These are phyloP conservation scores for Eufriesea mexicana DNA, from an alignment of 1,140 invertebrate species.

Conservation along the genomic window DNA sequence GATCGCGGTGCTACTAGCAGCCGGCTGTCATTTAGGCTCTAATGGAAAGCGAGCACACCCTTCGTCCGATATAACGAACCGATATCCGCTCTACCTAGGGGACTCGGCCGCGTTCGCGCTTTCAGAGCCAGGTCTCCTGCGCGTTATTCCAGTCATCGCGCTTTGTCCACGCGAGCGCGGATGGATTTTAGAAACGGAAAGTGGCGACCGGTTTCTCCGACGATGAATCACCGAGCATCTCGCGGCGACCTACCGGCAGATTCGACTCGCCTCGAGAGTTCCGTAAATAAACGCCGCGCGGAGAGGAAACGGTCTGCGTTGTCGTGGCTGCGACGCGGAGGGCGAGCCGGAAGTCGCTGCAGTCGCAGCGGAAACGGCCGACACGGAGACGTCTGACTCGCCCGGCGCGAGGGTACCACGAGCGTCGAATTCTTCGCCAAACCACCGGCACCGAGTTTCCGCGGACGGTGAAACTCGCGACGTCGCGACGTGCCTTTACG, in stretches of 20 bases:
- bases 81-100: slow-evolving; percentile 20
- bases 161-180: neutral
- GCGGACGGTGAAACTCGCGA: no score
- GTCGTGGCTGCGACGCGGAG: no score
- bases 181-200: slow-evolving; percentile 31
- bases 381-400: slow-evolving; percentile 4
- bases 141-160: neutral
- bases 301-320: neutral
- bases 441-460: no score
- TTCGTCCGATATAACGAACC: slow-evolving; percentile 35
- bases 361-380: slow-evolving; percentile 39
- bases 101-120: neutral
- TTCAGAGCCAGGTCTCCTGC: neutral
- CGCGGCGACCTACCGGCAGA: no score
- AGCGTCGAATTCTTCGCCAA: slow-evolving; percentile 17
- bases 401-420: neutral
- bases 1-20: slow-evolving; percentile 11
- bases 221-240: neutral
- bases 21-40: slow-evolving; percentile 33
- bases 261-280: no score
- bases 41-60: slow-evolving; percentile 32
- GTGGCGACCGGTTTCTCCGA: neutral
- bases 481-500: neutral
- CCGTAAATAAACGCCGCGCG: slow-evolving; percentile 28
- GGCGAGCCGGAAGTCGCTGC: slow-evolving; percentile 43